phyloP scores from a whole-genome alignment of 2,797 vertebrate species.

The Microctenopoma steveboyesi region DNA sequence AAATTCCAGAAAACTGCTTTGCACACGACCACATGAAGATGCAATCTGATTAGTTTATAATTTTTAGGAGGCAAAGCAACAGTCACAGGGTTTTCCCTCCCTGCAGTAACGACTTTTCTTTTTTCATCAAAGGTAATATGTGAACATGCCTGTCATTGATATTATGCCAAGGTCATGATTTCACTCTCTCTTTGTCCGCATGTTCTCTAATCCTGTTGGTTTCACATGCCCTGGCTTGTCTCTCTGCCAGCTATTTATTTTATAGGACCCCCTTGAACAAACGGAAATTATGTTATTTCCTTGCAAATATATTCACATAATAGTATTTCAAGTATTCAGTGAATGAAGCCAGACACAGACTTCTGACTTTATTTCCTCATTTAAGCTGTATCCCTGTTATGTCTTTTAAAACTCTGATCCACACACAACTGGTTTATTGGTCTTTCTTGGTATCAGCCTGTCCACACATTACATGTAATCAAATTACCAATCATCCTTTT shows the following conservation, averaged over 20 bases:
- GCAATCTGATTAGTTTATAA: slow-evolving; percentile 58
- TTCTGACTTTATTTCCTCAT: slow-evolving; percentile 26
- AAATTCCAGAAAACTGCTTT: slow-evolving; percentile 64
- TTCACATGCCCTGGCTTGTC: slow-evolving; percentile 36
- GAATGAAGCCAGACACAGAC: slow-evolving; percentile 1
- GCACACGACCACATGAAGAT: slow-evolving; percentile 39
- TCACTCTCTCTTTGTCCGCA: slow-evolving; percentile 45
- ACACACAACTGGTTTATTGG: slow-evolving; percentile 22
- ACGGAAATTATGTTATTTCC: slow-evolving; percentile 1
- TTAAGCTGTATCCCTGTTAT: slow-evolving; percentile 14
- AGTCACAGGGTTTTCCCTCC: slow-evolving; percentile 59
- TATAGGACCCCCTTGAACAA: slow-evolving; percentile 13
- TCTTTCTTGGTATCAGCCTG: slow-evolving; percentile 8
- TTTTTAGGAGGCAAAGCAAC: slow-evolving; percentile 39
- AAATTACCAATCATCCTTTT: slow-evolving; percentile 1
- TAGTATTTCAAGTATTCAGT: slow-evolving; percentile 17
- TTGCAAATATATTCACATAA: slow-evolving; percentile 23
- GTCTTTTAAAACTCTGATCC: slow-evolving; percentile 6
- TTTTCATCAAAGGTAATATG: slow-evolving; percentile 60
- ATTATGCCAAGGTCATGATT: slow-evolving; percentile 54
- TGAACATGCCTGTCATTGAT: slow-evolving; percentile 59
- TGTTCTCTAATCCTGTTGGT: slow-evolving; percentile 39
- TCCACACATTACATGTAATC: slow-evolving; percentile 16
- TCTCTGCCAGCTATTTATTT: slow-evolving; percentile 22
- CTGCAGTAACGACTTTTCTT: slow-evolving; percentile 46